Conservation (phyloP, 2,113 vertebrate species). For the Gulo gulo region DNA sequence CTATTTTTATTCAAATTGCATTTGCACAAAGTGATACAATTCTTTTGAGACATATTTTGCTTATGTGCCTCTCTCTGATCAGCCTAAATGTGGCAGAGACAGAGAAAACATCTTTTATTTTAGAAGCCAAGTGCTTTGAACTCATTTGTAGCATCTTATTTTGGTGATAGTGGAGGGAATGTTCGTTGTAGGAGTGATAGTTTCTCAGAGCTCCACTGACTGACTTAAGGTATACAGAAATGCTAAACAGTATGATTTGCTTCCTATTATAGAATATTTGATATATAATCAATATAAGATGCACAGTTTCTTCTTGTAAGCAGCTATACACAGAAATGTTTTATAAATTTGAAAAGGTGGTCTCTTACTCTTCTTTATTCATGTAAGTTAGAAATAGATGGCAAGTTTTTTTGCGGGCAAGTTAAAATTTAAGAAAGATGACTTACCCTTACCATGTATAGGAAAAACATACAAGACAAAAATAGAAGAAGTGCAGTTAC, state of each 20-base stretch:
- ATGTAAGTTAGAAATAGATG: not conserved
- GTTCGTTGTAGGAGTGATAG: not conserved
- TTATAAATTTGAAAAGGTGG: not conserved
- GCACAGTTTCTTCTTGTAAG: not conserved
- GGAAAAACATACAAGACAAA: not conserved
- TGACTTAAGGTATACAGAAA: not conserved
- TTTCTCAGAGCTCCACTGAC: conserved; percentile 9
- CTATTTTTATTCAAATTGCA: not conserved
- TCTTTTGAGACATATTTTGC: not conserved
- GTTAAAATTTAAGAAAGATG: not conserved
- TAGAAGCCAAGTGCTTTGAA: conserved; percentile 30
- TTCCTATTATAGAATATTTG: not conserved
- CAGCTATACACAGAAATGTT: not conserved
- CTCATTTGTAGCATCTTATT: not conserved
- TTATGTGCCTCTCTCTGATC: not conserved
- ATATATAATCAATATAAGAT: not conserved
- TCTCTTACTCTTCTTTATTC: conserved; percentile 17
- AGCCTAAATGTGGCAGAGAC: not conserved
- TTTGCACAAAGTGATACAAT: conserved; percentile 7
- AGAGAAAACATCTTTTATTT: not conserved
- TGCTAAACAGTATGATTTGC: not conserved
- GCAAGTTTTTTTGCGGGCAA: not conserved
- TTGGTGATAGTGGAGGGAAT: not conserved
- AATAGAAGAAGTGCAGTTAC: not conserved
- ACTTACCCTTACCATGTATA: not conserved